phyloP scores from a whole-genome alignment of 2,797 vertebrate genomes.

The Myotis vivesi region DNA sequence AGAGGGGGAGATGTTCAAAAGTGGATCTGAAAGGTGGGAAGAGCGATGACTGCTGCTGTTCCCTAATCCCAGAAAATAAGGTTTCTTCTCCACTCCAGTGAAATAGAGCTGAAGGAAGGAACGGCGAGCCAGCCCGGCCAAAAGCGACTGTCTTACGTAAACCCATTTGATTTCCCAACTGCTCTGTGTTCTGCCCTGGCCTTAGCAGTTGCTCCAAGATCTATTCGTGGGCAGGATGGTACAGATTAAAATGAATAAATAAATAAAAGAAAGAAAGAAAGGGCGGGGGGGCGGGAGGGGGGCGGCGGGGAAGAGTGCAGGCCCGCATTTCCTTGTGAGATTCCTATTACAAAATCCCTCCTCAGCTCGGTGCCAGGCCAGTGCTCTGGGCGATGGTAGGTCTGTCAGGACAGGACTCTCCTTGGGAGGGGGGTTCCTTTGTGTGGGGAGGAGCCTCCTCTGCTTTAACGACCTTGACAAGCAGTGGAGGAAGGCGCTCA shows the following conservation, averaged over 20 bases:
- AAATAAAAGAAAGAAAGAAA: background rate
- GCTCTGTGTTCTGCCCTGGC: background rate
- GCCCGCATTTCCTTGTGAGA: conserved; percentile 51
- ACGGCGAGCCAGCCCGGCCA: background rate
- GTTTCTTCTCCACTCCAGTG: conserved; percentile 8
- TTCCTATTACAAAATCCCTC: conserved; percentile 67
- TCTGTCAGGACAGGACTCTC: conserved; percentile 77
- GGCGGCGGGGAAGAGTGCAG: no score
- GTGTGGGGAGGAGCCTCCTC: conserved; percentile 71
- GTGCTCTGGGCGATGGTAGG: conserved; percentile 64
- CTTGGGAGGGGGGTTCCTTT: conserved; percentile 74
- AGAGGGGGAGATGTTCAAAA: background rate
- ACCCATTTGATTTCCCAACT: conserved; percentile 41
- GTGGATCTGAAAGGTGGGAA: conserved; percentile 46
- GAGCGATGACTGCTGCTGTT: background rate
- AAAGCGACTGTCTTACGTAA: background rate
- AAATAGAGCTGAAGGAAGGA: conserved; percentile 38
- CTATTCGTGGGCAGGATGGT: conserved; percentile 28
- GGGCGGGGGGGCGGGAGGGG: accelerated
- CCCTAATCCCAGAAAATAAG: conserved; percentile 18
- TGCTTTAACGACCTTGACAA: conserved; percentile 76
- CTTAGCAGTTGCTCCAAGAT: conserved; percentile 51
- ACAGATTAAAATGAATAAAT: conserved; percentile 18
- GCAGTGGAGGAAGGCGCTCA: conserved; percentile 67
- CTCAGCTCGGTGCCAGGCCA: conserved; percentile 49